These are phyloP conservation scores for Microdon myrmicae DNA, from an alignment of 2,888 invertebrate genomes.

Conservation along the genomic window DNA sequence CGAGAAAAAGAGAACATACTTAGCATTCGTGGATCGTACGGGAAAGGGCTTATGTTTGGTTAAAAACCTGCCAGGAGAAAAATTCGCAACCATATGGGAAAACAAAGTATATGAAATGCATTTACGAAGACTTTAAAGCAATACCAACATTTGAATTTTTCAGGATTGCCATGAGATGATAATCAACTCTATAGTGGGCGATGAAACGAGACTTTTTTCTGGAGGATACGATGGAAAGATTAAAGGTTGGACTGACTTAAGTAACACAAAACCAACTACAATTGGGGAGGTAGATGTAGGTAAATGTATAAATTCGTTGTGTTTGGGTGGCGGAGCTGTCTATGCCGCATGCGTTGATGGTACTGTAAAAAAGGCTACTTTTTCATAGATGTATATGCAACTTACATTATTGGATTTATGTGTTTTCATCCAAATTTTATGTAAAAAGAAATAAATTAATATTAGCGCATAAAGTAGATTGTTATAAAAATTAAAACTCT, in stretches of 20 bases:
- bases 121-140: not conserved
- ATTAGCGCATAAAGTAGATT: too few relatives aligned
- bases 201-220: constrained; percentile 59
- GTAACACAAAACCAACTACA: constrained; percentile 54
- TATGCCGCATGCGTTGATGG: constrained; percentile 63
- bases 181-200: constrained; percentile 62
- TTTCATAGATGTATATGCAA: constrained; percentile 55
- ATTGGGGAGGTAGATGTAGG: constrained; percentile 61
- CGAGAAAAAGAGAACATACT: constrained; percentile 57
- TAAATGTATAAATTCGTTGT: constrained; percentile 62
- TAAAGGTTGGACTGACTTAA: constrained; percentile 63
- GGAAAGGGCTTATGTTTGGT: constrained; percentile 61
- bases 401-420: too few relatives aligned
- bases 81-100: constrained; percentile 60
- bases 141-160: constrained; percentile 2
- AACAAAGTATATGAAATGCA: constrained; percentile 35
- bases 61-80: constrained; percentile 59
- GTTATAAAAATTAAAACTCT: too few relatives aligned
- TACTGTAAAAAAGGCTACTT: constrained; percentile 58
- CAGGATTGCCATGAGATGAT: constrained; percentile 66
- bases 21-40: constrained; percentile 63
- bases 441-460: too few relatives aligned
- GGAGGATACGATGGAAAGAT: constrained; percentile 66
- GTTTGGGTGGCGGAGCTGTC: constrained; percentile 57
- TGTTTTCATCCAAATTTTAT: too few relatives aligned